These are phyloP conservation scores for Cerastis rubricosa DNA, from an alignment of 2,888 invertebrate species.

Conservation along the genomic window DNA sequence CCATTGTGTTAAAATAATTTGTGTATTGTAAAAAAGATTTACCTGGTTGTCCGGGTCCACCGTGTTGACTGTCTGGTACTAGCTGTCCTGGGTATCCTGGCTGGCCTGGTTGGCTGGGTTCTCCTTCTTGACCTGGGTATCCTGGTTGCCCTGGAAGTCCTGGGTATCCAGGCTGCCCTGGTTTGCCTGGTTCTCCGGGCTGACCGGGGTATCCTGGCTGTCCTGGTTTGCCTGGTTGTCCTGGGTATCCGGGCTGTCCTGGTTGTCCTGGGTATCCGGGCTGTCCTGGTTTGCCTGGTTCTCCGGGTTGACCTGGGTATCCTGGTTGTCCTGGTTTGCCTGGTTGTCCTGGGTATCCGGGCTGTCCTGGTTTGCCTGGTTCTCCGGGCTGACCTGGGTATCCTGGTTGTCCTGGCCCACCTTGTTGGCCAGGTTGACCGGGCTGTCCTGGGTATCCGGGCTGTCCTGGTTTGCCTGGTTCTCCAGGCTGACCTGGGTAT, in stretches of 20 bases:
- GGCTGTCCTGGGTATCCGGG: constrained; percentile 28
- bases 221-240: constrained; percentile 22
- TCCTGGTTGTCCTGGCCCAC: neutral
- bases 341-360: constrained; percentile 26
- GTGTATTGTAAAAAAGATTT: constrained; percentile 54
- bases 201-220: neutral
- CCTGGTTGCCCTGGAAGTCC: constrained; percentile 70
- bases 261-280: constrained; percentile 32
- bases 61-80: constrained; percentile 54
- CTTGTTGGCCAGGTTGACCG: neutral
- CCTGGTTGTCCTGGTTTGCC: constrained; percentile 23
- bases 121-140: constrained; percentile 65
- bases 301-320: constrained; percentile 11
- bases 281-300: constrained; percentile 4
- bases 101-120: constrained; percentile 70
- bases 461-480: neutral
- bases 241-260: constrained; percentile 22
- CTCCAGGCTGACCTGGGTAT: neutral
- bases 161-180: constrained; percentile 71
- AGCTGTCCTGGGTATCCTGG: constrained; percentile 65
- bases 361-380: constrained; percentile 43
- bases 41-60: constrained; percentile 67
- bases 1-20: neutral
- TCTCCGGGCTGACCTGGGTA: neutral
- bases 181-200: constrained; percentile 2